A percentile compares a stretch with the other conserved stretches of the same genome.
These are phyloP conservation scores for Dipodomys stephensi DNA, from an alignment of 2,113 vertebrate genomes.

Conservation along the genomic window DNA sequence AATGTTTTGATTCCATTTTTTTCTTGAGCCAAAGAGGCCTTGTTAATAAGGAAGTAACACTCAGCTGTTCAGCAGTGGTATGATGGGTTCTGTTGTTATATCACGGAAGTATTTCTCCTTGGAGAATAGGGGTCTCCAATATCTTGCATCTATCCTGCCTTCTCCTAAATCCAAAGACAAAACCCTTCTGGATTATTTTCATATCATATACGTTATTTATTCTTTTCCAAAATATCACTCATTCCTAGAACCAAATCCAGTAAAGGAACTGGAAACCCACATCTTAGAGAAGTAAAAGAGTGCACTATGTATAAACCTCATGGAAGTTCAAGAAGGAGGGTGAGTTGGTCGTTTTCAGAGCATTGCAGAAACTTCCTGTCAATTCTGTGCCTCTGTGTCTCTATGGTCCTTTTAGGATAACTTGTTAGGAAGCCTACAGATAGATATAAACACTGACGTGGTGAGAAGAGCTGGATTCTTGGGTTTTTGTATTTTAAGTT, in stretches of 20 bases:
- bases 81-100: not conserved
- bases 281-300: not conserved
- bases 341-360: not conserved
- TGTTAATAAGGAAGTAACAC: not conserved
- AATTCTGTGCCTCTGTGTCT: not conserved
- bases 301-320: not conserved
- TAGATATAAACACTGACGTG: not conserved
- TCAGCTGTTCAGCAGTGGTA: not conserved
- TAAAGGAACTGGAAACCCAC: not conserved
- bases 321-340: not conserved
- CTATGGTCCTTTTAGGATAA: not conserved
- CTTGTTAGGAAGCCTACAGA: not conserved
- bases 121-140: not conserved
- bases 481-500: not conserved
- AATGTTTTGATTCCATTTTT: not conserved
- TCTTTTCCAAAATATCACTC: not conserved
- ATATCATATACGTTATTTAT: not conserved
- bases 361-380: not conserved
- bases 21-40: not conserved
- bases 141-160: not conserved
- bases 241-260: not conserved
- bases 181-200: not conserved
- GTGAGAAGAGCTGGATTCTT: not conserved
- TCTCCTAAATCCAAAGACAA: not conserved
- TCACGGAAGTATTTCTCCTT: not conserved